These are phyloP conservation scores for Fukomys damarensis DNA, from an alignment of 2,113 vertebrate species.

Conservation along the genomic window DNA sequence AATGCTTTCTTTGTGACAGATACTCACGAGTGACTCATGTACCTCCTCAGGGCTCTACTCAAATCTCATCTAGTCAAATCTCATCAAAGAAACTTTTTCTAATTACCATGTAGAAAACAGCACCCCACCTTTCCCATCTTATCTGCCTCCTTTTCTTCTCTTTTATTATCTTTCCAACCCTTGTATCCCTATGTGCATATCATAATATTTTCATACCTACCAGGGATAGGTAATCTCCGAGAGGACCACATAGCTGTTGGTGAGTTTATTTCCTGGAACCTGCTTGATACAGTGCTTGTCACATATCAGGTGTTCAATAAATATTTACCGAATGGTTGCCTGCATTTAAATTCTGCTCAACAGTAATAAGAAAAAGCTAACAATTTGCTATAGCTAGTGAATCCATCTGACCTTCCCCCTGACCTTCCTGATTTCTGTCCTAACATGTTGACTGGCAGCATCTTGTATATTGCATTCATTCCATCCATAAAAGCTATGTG, in stretches of 20 bases:
- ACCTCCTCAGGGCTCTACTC: neutral
- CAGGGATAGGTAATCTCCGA: neutral
- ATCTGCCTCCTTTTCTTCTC: neutral
- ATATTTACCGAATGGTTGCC: neutral
- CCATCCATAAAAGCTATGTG: conserved; percentile 44
- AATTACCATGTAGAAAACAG: neutral
- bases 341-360: neutral
- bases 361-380: conserved; percentile 1
- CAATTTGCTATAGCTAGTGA: neutral
- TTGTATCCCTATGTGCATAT: neutral
- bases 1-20: neutral
- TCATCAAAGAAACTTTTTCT: neutral
- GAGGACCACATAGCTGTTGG: neutral
- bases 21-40: neutral
- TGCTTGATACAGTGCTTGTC: neutral
- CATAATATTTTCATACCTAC: neutral
- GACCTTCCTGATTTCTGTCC: neutral
- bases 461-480: conserved; percentile 48
- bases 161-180: neutral
- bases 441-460: conserved; percentile 60
- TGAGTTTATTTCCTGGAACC: neutral
- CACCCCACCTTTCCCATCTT: fast-evolving
- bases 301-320: conserved; percentile 11
- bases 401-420: neutral
- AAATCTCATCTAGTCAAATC: neutral